A percentile compares a stretch with the other conserved stretches of the same genome.
Evolutionary conservation across 2,888 invertebrate species (phyloP).

Genomic region (Sepiola atlantica): DNA sequence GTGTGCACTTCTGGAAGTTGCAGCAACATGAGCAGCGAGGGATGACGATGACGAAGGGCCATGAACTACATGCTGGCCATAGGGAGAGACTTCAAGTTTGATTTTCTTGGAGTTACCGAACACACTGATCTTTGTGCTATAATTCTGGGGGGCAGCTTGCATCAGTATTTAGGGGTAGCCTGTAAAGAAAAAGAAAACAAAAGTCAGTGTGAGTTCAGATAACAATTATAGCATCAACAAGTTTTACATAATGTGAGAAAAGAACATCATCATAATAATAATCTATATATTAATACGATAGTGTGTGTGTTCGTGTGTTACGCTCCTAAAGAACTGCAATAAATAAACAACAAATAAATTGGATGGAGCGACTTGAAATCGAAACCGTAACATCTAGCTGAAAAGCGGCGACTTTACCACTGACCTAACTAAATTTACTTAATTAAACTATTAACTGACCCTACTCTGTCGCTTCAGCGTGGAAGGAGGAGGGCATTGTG

Average conservation of each 20-base stretch:
- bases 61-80: constrained; percentile 64
- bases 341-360: too few species aligned
- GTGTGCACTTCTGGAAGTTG: constrained; percentile 52
- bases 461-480: too few species aligned
- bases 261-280: too few species aligned
- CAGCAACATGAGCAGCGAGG: constrained; percentile 44
- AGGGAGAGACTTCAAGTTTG: constrained; percentile 65
- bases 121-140: constrained; percentile 63
- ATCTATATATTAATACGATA: too few species aligned
- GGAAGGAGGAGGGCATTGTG: too few species aligned
- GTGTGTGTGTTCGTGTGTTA: too few species aligned
- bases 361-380: too few species aligned
- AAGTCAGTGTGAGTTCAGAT: not conserved
- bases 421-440: too few species aligned
- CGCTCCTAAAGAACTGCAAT: too few species aligned
- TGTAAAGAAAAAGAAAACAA: constrained; percentile 49
- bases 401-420: too few species aligned
- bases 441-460: too few species aligned
- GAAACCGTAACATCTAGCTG: too few species aligned
- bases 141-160: constrained; percentile 67
- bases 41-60: constrained; percentile 34
- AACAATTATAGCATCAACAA: not conserved
- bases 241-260: not conserved
- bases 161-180: constrained; percentile 61
- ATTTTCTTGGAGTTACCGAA: constrained; percentile 69